Base-by-base conservation (phyloP, 2,888 invertebrate species). In the Caenorhabditis parvicauda region DNA sequence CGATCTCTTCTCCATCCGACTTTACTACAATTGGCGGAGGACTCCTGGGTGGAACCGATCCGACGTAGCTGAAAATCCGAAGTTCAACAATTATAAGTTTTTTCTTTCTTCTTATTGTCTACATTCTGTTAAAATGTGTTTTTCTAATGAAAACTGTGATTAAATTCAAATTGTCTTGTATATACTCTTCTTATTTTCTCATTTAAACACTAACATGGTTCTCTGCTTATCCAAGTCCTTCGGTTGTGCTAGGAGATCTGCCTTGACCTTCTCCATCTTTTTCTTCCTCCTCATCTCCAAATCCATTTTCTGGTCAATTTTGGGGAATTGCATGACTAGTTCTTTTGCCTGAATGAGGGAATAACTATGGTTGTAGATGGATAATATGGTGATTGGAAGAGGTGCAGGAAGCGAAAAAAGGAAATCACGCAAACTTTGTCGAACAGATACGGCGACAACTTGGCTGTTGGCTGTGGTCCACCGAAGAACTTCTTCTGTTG, bases 401-500 rank as follows among this genome's bases (percentile, higher is more conserved):
- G 44, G 39, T 46, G 4, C 27, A 28, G 35, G 9, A 32, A 32
- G n/a, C 35, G 35, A 32, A 32, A n/a, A n/a, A n/a, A n/a, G n/a
- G n/a, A n/a, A n/a, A n/a, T n/a, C n/a, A n/a, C n/a, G 51, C 56
- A 54, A 59, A 73, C 76, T 69, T 77, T 79, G 59, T 79, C 79
- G 53, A 79, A 79, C 14, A 79, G 70, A 46, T 74, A 65, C 41
- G 79, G 79, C 44, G 74, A 75, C 46, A 74, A 72, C 44, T 79
- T 75, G n/a, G 68, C 61, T 12, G 70, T 57, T 14, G 79, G 79
- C 46, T 79, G 79, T 14, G 79, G 78, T 24, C 79, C 79, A 25
- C 79, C 79, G 48, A 77, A 76, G 37, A 71, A 54, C 35, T 68
- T 64, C 39, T 70, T 61, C 4, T 72, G 53, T 28, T 67, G 60